Evolutionary conservation across 2,888 invertebrate species (phyloP).

Genomic region (Lamproptera curius): DNA sequence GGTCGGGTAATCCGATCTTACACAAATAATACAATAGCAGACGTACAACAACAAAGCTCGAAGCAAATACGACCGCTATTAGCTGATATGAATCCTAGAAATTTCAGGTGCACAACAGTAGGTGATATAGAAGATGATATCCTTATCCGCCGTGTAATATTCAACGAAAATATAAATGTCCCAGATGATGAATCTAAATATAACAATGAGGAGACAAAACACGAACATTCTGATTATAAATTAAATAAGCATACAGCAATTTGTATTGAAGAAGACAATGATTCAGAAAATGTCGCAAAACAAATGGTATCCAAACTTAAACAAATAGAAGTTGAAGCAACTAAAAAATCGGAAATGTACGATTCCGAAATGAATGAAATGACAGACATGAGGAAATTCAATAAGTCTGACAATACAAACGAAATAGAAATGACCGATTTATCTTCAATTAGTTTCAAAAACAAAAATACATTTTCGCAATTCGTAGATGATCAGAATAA

Average conservation of each 20-base stretch:
- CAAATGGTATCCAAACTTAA: no score
- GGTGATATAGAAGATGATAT: slow-evolving; percentile 29
- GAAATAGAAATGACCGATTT: slow-evolving; percentile 32
- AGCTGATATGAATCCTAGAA: slow-evolving; percentile 45
- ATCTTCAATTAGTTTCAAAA: slow-evolving; percentile 13
- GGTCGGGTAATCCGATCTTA: no score
- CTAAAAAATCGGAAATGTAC: no score
- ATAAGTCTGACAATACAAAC: not conserved
- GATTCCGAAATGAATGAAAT: no score
- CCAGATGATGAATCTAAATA: no score
- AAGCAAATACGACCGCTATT: slow-evolving; percentile 38
- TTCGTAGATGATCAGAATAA: slow-evolving; percentile 44
- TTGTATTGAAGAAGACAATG: not conserved
- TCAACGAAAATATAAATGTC: no score
- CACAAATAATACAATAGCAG: no score
- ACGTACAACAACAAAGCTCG: no score
- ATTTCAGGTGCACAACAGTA: slow-evolving; percentile 53
- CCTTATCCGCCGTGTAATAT: not conserved
- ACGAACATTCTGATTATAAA: not conserved
- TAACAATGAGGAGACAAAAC: not conserved
- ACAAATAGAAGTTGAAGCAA: no score
- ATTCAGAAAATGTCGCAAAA: not conserved
- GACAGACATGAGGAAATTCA: slow-evolving; percentile 5
- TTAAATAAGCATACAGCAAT: not conserved
- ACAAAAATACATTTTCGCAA: slow-evolving; percentile 35